phyloP scores from a whole-genome alignment of 1,140 invertebrate genomes.

The Chelonus insularis region DNA sequence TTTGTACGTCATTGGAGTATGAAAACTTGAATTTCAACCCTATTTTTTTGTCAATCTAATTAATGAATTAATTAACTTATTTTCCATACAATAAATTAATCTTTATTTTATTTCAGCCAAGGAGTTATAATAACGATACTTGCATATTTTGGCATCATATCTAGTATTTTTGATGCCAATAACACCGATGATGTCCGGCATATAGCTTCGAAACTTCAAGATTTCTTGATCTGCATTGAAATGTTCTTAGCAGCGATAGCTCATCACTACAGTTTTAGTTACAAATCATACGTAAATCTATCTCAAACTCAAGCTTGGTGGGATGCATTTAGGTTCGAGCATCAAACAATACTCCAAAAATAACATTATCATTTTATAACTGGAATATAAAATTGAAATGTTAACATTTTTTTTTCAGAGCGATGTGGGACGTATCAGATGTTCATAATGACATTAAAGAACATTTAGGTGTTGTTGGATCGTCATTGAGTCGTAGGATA shows the following conservation, averaged over 20 bases:
- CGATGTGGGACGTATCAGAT: slow-evolving; percentile 95
- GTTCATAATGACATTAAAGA: slow-evolving; percentile 89
- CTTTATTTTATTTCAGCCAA: slow-evolving; percentile 70
- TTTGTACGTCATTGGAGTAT: too few species aligned
- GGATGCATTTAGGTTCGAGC: slow-evolving; percentile 64
- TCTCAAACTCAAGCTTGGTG: slow-evolving; percentile 63
- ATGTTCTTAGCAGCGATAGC: slow-evolving; percentile 96
- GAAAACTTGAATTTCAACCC: too few species aligned
- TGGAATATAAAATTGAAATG: too few species aligned
- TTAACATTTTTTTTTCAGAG: slow-evolving; percentile 52
- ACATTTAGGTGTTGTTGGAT: slow-evolving; percentile 85
- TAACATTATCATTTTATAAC: too few species aligned
- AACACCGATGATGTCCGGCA: slow-evolving; percentile 69
- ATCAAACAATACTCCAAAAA: too few species aligned
- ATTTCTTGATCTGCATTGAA: slow-evolving; percentile 96
- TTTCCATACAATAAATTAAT: slow-evolving; percentile 15
- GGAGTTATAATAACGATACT: slow-evolving; percentile 86
- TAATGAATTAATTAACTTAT: slow-evolving; percentile 25
- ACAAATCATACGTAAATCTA: slow-evolving; percentile 76
- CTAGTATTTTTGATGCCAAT: slow-evolving; percentile 68
- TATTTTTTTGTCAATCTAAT: too few species aligned
- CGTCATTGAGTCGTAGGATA: slow-evolving; percentile 72
- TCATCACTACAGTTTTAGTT: slow-evolving; percentile 93
- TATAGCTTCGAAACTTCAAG: slow-evolving; percentile 82
- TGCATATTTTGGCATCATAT: slow-evolving; percentile 77